These are phyloP conservation scores for Magallana gigas DNA, from an alignment of 1,140 invertebrate species.

Conservation along the genomic window DNA sequence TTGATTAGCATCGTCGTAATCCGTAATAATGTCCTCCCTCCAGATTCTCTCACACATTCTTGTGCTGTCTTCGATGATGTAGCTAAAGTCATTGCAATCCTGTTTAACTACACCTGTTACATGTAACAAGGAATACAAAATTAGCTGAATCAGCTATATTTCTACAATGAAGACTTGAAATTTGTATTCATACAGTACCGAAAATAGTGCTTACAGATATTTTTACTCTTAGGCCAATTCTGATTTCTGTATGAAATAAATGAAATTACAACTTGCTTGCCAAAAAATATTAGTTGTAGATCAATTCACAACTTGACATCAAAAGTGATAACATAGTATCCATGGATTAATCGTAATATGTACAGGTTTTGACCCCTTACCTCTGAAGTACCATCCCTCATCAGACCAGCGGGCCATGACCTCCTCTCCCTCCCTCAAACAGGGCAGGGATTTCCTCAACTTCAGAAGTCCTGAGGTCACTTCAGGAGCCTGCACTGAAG, in stretches of 20 bases:
- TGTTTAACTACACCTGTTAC: constrained; percentile 66
- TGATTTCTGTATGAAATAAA: too few relatives aligned
- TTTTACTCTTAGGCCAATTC: too few relatives aligned
- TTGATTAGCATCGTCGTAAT: constrained; percentile 67
- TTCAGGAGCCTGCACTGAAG: background rate
- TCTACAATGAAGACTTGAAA: too few relatives aligned
- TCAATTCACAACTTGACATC: too few relatives aligned
- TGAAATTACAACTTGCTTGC: too few relatives aligned
- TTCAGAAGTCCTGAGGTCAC: constrained; percentile 43
- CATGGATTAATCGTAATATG: too few relatives aligned
- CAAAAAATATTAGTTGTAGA: too few relatives aligned
- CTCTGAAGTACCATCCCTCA: constrained; percentile 77
- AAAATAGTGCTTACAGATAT: too few relatives aligned
- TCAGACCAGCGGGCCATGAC: constrained; percentile 75
- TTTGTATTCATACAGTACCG: too few relatives aligned
- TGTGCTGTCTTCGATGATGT: constrained; percentile 69
- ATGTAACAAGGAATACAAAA: background rate
- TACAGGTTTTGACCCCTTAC: constrained; percentile 40
- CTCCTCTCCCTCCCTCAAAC: constrained; percentile 67
- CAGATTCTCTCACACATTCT: constrained; percentile 69
- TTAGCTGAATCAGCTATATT: too few relatives aligned
- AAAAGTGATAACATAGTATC: too few relatives aligned
- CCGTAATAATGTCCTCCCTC: constrained; percentile 74
- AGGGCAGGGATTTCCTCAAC: constrained; percentile 56
- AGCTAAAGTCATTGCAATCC: constrained; percentile 66